phyloP scores from a whole-genome alignment of 1,140 invertebrate species.

The Latrodectus geometricus region DNA sequence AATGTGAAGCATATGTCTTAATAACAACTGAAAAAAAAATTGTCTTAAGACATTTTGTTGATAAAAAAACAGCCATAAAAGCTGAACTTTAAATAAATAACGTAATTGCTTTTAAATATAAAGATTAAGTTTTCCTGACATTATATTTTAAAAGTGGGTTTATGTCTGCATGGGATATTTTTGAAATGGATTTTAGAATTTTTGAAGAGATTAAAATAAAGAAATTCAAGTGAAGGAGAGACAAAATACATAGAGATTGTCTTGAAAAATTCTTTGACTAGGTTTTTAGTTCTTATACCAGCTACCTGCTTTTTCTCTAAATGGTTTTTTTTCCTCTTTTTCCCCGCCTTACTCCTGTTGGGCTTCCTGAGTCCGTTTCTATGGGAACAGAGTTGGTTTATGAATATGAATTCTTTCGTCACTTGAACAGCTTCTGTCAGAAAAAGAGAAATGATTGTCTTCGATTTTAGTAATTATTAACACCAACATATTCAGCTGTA shows the following conservation, averaged over 20 bases:
- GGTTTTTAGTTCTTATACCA: neutral
- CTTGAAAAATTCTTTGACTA: neutral
- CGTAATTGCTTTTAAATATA: too few species aligned
- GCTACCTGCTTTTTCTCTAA: neutral
- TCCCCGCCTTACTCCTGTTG: conserved; percentile 38
- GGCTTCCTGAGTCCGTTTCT: conserved; percentile 41
- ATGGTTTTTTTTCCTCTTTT: neutral
- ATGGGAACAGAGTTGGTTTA: conserved; percentile 51
- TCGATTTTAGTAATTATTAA: conserved; percentile 27
- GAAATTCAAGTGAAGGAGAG: neutral
- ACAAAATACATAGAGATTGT: neutral
- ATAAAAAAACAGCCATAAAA: too few species aligned
- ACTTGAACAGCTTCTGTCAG: conserved; percentile 56
- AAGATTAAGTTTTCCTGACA: too few species aligned
- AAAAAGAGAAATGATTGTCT: conserved; percentile 27
- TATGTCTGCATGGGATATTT: too few species aligned
- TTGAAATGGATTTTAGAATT: neutral
- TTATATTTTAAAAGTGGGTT: too few species aligned
- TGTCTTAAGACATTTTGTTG: too few species aligned
- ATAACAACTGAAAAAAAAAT: too few species aligned
- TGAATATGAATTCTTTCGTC: conserved; percentile 55
- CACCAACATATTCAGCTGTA: neutral
- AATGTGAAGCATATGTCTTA: too few species aligned
- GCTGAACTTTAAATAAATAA: too few species aligned
- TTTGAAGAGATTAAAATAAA: neutral